phyloP scores from a whole-genome alignment of 2,888 invertebrate species.

The Neoitamus cyanurus region DNA sequence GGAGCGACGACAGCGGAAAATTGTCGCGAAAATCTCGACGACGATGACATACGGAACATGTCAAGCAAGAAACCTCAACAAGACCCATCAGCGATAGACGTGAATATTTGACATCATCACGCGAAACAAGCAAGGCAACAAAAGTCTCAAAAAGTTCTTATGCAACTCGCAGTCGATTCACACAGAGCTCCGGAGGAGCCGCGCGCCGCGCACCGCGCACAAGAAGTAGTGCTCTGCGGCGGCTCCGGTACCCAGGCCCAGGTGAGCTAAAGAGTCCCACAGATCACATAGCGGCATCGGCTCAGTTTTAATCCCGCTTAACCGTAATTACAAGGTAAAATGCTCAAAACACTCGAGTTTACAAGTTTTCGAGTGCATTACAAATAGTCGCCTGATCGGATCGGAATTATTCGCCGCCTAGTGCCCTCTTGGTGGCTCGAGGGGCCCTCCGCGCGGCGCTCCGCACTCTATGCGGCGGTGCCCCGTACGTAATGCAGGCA shows the following conservation, averaged over 20 bases:
- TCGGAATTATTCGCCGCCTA: slow-evolving; percentile 48
- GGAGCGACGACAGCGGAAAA: slow-evolving; percentile 11
- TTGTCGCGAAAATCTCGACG: slow-evolving; percentile 29
- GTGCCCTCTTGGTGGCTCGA: slow-evolving; percentile 34
- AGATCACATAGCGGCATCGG: slow-evolving; percentile 36
- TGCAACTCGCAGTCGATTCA: slow-evolving; percentile 18
- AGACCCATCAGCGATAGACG: slow-evolving; percentile 23
- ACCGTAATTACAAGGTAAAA: slow-evolving; percentile 51
- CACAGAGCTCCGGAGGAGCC: neutral
- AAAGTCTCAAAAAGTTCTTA: slow-evolving; percentile 24
- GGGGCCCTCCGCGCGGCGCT: neutral
- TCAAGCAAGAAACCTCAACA: slow-evolving; percentile 36
- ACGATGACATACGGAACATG: slow-evolving; percentile 28
- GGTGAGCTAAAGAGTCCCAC: neutral
- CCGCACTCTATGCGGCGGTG: neutral
- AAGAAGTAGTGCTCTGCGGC: neutral
- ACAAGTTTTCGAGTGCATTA: slow-evolving; percentile 51
- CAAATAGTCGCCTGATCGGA: slow-evolving; percentile 48
- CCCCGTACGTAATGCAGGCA: neutral
- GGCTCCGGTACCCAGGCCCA: neutral
- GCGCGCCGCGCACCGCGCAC: neutral
- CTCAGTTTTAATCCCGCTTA: slow-evolving; percentile 37
- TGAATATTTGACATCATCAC: slow-evolving; percentile 33
- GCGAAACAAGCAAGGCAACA: neutral
- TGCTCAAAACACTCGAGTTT: slow-evolving; percentile 50